Evolutionary conservation across 2,888 invertebrate genomes (phyloP).

Genomic region (Teleogryllus oceanicus): DNA sequence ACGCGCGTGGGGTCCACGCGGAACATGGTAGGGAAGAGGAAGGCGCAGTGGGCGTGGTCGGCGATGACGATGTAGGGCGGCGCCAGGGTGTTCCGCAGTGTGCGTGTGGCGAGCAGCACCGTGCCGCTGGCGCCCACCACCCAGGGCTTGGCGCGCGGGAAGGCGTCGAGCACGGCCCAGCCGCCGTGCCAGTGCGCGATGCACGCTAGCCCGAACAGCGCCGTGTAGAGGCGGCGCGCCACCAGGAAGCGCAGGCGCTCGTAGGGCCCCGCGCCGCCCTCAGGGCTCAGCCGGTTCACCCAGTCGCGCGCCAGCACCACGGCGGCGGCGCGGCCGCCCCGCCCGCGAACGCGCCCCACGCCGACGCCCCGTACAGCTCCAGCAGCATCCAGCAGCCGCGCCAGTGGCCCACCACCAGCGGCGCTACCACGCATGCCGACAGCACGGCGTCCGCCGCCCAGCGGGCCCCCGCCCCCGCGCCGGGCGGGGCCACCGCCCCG

Average conservation of each 20-base stretch:
- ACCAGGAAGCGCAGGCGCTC: slow-evolving; percentile 56
- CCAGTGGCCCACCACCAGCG: slow-evolving; percentile 54
- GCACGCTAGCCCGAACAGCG: slow-evolving; percentile 71
- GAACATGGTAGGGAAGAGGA: slow-evolving; percentile 59
- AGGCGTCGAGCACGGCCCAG: slow-evolving; percentile 72
- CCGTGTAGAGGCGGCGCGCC: slow-evolving; percentile 63
- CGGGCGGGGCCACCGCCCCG: too few species aligned
- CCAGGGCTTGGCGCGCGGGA: slow-evolving; percentile 49
- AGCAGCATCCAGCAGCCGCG: slow-evolving; percentile 55
- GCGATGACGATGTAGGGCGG: slow-evolving; percentile 56
- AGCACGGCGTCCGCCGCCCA: too few species aligned
- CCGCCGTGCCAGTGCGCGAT: slow-evolving; percentile 86
- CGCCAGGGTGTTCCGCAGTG: neutral
- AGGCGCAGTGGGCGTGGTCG: slow-evolving; percentile 57
- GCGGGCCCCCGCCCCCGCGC: too few species aligned
- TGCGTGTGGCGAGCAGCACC: too few species aligned
- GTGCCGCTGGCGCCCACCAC: too few species aligned
- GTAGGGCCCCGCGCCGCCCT: slow-evolving; percentile 46
- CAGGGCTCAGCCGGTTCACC: neutral
- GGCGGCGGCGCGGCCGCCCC: too few species aligned
- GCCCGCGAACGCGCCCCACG: slow-evolving; percentile 44
- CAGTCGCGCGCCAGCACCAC: slow-evolving; percentile 37
- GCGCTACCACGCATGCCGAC: too few species aligned
- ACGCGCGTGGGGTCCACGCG: slow-evolving; percentile 45
- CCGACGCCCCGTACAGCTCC: slow-evolving; percentile 52